Percentiles rank a stretch among this genome's conserved stretches.
These are phyloP conservation scores for Brachynemurus nebulosus DNA, from an alignment of 2,888 invertebrate genomes.

Conservation along the genomic window DNA sequence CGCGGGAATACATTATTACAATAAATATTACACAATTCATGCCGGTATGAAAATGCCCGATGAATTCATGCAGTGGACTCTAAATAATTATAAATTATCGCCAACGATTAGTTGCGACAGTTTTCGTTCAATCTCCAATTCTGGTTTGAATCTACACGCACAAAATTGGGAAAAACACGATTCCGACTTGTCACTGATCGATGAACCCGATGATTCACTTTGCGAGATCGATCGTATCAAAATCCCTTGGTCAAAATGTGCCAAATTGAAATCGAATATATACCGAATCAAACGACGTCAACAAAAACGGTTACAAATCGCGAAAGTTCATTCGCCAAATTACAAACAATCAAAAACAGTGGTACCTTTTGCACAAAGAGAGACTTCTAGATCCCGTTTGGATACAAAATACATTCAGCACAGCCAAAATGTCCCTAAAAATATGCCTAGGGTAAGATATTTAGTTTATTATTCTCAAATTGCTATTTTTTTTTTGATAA, in stretches of 20 bases:
- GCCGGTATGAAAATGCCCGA: constrained; percentile 21
- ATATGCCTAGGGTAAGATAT: constrained; percentile 5
- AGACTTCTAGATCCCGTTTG: constrained; percentile 3
- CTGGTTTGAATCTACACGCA: no score
- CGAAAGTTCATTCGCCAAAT: neutral
- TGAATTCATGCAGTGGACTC: constrained; percentile 13
- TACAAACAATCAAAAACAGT: neutral
- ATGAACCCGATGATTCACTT: no score
- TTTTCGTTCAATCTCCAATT: constrained; percentile 2
- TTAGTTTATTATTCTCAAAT: constrained; percentile 6
- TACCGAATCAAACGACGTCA: neutral
- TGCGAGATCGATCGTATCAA: neutral
- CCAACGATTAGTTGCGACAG: constrained; percentile 1
- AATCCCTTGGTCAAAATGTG: neutral
- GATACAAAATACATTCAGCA: constrained; percentile 1
- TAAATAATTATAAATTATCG: constrained; percentile 11
- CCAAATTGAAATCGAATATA: no score
- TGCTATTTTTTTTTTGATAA: neutral
- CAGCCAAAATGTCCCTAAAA: constrained; percentile 6
- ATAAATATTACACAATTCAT: constrained; percentile 32
- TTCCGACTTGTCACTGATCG: no score
- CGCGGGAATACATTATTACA: constrained; percentile 14
- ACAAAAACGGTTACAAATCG: neutral
- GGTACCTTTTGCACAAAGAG: neutral
- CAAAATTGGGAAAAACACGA: no score